Conservation (phyloP, 2,797 vertebrate genomes). For the Phoeniculus purpureus region DNA sequence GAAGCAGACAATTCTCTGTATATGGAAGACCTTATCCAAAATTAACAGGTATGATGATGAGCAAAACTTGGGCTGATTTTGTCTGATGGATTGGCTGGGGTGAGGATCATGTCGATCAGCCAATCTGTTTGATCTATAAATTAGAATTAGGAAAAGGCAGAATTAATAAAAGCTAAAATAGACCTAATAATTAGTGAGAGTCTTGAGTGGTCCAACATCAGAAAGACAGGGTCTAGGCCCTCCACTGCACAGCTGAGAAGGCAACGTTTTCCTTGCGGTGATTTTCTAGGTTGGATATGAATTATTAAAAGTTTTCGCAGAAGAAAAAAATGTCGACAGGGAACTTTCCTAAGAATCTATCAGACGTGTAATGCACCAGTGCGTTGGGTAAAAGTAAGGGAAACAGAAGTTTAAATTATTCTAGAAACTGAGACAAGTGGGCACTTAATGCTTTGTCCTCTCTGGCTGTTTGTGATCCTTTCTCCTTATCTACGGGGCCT, state of each 20-base stretch:
- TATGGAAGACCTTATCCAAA: neutral
- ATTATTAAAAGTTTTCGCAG: neutral
- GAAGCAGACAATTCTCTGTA: neutral
- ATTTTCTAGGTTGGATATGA: neutral
- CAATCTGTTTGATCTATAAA: neutral
- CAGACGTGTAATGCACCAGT: neutral
- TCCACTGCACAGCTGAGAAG: neutral
- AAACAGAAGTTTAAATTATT: neutral
- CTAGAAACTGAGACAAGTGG: neutral
- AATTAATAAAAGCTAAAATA: neutral
- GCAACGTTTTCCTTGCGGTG: neutral
- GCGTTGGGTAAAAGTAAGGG: neutral
- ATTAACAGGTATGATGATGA: neutral
- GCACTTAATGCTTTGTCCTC: neutral
- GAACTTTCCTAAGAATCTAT: neutral
- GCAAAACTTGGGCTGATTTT: neutral
- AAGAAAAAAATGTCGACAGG: neutral
- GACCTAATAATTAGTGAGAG: neutral
- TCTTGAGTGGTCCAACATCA: neutral
- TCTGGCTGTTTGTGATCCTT: neutral
- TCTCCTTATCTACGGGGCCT: neutral
- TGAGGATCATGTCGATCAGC: neutral
- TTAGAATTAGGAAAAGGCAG: neutral
- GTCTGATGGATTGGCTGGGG: neutral
- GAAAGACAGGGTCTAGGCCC: neutral